A percentile compares a stretch with the other conserved stretches of the same genome.
phyloP scores from a whole-genome alignment of 2,113 vertebrate genomes.

The Albula goreensis region DNA sequence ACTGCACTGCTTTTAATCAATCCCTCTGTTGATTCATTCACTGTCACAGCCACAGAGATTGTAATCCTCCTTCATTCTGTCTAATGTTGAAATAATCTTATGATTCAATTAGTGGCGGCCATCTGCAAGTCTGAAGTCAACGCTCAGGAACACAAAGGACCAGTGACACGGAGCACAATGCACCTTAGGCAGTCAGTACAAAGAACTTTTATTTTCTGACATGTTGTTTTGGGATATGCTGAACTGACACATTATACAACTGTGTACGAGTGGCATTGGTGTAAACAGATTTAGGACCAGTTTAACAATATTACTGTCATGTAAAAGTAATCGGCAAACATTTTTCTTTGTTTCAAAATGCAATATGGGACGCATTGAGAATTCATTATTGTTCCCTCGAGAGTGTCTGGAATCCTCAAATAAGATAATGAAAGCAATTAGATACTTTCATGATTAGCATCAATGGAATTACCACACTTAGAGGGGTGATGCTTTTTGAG shows the following conservation, averaged over 20 bases:
- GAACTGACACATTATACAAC: not conserved
- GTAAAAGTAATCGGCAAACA: not conserved
- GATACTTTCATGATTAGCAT: not conserved
- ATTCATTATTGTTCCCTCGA: not conserved
- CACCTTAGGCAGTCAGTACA: not conserved
- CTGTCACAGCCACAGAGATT: constrained; percentile 11
- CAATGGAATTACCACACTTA: not conserved
- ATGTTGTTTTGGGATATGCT: not conserved
- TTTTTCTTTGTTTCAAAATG: not conserved
- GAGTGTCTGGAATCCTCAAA: not conserved
- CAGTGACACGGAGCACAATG: not conserved
- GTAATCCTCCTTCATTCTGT: constrained; percentile 16
- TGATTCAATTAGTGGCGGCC: constrained; percentile 19
- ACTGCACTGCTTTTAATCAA: not conserved
- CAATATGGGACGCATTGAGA: not conserved
- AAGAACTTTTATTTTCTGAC: not conserved
- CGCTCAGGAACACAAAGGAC: not conserved
- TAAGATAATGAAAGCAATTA: not conserved
- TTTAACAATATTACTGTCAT: not conserved
- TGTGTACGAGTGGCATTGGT: not conserved
- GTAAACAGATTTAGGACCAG: not conserved
- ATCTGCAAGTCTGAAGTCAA: constrained; percentile 12
- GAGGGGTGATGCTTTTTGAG: not conserved
- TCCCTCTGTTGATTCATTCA: constrained; percentile 12
- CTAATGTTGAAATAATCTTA: constrained; percentile 29